phyloP scores from a whole-genome alignment of 2,113 vertebrate genomes.

The Hassar affinis region DNA sequence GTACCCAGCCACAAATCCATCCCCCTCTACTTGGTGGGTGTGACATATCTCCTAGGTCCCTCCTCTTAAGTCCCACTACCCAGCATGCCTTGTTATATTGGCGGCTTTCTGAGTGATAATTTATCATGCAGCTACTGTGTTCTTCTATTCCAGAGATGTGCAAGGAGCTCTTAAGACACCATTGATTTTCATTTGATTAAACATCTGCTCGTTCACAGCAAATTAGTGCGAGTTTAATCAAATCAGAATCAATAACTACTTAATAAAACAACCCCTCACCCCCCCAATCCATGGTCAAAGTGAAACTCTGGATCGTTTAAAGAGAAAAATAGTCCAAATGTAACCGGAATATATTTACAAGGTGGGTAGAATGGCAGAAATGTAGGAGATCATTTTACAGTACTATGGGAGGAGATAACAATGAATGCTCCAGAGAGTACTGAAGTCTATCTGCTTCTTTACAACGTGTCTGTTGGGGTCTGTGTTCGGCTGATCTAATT shows the following conservation, averaged over 20 bases:
- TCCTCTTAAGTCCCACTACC: constrained; percentile 57
- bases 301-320: constrained; percentile 64
- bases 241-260: constrained; percentile 79
- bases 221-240: constrained; percentile 82
- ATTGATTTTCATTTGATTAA: constrained; percentile 84
- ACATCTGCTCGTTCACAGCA: constrained; percentile 77
- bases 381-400: constrained; percentile 33
- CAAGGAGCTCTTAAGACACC: constrained; percentile 71
- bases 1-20: constrained; percentile 62
- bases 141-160: constrained; percentile 69
- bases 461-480: constrained; percentile 41
- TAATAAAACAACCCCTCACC: constrained; percentile 71
- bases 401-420: constrained; percentile 43
- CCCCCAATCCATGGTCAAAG: constrained; percentile 56
- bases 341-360: constrained; percentile 39
- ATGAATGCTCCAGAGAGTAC: constrained; percentile 43
- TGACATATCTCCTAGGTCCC: constrained; percentile 61
- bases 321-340: constrained; percentile 47
- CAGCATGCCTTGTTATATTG: constrained; percentile 65
- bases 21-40: constrained; percentile 53
- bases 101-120: constrained; percentile 66
- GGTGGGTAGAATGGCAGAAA: neutral
- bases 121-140: constrained; percentile 72
- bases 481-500: constrained; percentile 56
- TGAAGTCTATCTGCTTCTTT: constrained; percentile 43